phyloP scores from a whole-genome alignment of 2,888 invertebrate species.

The Bursaphelenchus okinawaensis region DNA sequence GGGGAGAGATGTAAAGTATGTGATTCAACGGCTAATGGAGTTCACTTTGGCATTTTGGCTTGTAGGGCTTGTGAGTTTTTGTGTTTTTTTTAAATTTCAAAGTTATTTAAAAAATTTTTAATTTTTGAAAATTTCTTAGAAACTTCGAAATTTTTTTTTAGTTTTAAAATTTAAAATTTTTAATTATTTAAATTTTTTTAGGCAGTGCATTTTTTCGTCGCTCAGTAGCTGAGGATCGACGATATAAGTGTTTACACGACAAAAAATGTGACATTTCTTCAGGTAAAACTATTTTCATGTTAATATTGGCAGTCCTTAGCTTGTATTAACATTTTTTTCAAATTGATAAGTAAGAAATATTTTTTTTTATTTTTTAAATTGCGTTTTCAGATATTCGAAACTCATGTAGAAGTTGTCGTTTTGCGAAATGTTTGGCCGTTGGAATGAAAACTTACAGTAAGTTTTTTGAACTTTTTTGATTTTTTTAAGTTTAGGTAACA shows the following conservation, averaged over 20 bases:
- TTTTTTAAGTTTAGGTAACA: not conserved
- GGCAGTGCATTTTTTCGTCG: not conserved
- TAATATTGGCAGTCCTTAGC: no score
- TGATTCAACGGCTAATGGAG: not conserved
- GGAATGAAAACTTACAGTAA: not conserved
- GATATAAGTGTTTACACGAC: not conserved
- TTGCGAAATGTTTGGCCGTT: not conserved
- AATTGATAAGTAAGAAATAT: no score
- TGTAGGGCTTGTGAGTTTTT: not conserved
- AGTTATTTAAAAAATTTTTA: no score
- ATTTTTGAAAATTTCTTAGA: no score
- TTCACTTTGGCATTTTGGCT: not conserved
- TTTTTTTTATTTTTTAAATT: no score
- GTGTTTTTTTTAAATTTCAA: no score
- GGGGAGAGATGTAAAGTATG: no score
- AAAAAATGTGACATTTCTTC: not conserved
- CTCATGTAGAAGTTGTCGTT: not conserved
- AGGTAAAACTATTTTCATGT: not conserved
- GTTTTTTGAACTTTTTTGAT: not conserved
- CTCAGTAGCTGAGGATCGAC: not conserved
- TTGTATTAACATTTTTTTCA: no score
- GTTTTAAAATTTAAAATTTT: no score
- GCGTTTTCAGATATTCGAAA: not conserved
- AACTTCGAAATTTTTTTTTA: no score
- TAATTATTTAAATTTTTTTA: no score